Percentiles rank a stretch among this genome's conserved stretches.
These are phyloP conservation scores for Malurus alboscapulatus DNA, from an alignment of 2,113 vertebrate genomes.

Conservation along the genomic window DNA sequence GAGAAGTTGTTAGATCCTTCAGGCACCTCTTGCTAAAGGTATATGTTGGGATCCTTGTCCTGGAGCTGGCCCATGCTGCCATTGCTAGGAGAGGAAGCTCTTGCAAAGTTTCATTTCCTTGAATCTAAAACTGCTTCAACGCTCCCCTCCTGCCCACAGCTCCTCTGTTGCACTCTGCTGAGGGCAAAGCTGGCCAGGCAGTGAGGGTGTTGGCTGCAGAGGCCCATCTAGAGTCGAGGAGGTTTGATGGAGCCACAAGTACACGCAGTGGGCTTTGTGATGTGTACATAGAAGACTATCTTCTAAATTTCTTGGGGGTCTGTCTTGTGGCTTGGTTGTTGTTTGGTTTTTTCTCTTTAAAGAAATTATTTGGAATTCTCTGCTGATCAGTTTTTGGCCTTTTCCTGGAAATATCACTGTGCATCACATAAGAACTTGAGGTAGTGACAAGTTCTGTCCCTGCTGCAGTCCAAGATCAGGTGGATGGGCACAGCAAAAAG, in stretches of 20 bases:
- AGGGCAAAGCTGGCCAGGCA: neutral
- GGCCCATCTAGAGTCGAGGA: neutral
- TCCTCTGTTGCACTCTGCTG: neutral
- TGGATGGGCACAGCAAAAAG: neutral
- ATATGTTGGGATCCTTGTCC: neutral
- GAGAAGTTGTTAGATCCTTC: neutral
- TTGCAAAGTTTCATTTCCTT: neutral
- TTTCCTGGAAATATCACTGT: neutral
- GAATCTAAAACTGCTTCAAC: neutral
- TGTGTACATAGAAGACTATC: neutral
- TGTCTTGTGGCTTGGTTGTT: neutral
- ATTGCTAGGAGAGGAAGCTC: neutral
- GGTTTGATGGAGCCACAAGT: neutral
- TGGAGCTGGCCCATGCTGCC: neutral
- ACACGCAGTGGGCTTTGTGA: neutral
- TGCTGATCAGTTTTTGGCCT: neutral
- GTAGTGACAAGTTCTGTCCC: neutral
- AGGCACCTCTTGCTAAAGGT: neutral
- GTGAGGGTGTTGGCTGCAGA: rapidly evolving
- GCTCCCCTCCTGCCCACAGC: neutral
- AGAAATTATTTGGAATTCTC: neutral
- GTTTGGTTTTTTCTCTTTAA: neutral
- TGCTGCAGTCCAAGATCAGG: neutral
- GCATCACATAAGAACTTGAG: neutral
- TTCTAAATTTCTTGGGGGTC: neutral